Conservation (phyloP, 2,888 invertebrate species). For the Cryptus armator region DNA sequence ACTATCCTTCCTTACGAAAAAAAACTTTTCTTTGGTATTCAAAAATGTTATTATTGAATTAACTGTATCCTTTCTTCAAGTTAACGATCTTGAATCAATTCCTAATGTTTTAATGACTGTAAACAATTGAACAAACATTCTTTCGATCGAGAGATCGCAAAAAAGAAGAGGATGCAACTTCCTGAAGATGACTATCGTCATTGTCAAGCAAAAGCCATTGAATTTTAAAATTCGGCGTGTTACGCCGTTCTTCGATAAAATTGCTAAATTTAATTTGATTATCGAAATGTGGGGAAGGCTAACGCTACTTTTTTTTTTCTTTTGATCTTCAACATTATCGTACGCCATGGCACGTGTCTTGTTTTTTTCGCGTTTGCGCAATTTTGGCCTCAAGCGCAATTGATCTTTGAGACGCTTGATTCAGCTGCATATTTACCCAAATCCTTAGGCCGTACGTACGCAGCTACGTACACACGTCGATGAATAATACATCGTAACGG, state of each 20-base stretch:
- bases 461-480: constrained; percentile 1
- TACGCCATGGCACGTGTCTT: not conserved
- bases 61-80: not conserved
- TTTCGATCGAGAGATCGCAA: not conserved
- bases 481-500: not conserved
- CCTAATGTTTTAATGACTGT: not conserved
- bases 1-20: not conserved
- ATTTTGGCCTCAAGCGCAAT: constrained; percentile 6
- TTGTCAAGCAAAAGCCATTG: constrained; percentile 30
- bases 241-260: constrained; percentile 27
- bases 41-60: not conserved
- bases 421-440: constrained; percentile 33
- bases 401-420: constrained; percentile 1
- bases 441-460: constrained; percentile 54
- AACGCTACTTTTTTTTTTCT: not conserved
- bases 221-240: constrained; percentile 24
- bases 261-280: constrained; percentile 33
- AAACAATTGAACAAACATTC: not conserved
- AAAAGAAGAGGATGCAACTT: constrained; percentile 27
- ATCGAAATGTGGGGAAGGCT: constrained; percentile 24
- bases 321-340: constrained; percentile 2
- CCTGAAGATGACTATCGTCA: constrained; percentile 8
- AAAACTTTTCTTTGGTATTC: not conserved
- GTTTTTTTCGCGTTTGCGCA: constrained; percentile 6
- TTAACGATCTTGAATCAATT: not conserved